phyloP scores from a whole-genome alignment of 2,888 invertebrate species.

The Clunio marinus region DNA sequence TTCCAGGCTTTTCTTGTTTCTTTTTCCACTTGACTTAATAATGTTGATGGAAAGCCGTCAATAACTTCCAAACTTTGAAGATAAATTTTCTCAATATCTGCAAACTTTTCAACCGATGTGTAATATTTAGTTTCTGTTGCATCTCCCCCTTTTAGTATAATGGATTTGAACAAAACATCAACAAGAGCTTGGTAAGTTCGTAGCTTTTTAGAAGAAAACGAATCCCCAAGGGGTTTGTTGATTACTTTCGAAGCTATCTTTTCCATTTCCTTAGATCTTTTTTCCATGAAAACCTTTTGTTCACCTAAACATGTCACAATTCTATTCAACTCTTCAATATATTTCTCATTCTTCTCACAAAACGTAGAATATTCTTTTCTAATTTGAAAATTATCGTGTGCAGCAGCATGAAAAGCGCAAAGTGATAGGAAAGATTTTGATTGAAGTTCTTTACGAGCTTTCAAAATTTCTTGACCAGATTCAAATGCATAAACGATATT shows the following conservation, averaged over 20 bases:
- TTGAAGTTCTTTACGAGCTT: conserved; percentile 39
- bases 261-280: background rate
- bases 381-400: background rate
- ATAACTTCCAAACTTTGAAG: conserved; percentile 43
- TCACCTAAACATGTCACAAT: background rate
- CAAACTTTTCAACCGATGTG: background rate
- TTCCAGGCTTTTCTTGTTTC: conserved; percentile 44
- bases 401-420: background rate
- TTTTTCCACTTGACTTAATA: conserved; percentile 43
- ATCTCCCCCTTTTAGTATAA: background rate
- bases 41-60: conserved; percentile 45
- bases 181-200: background rate
- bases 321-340: background rate
- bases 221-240: background rate
- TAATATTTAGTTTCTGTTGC: background rate
- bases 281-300: background rate
- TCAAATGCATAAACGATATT: conserved; percentile 47
- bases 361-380: background rate
- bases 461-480: conserved; percentile 45
- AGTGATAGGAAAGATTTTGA: conserved; percentile 8
- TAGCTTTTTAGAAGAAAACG: background rate
- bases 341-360: background rate
- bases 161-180: background rate
- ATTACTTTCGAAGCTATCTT: background rate
- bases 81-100: background rate